phyloP scores from a whole-genome alignment of 2,797 vertebrate genomes.

The Notoglanidium macrostoma region DNA sequence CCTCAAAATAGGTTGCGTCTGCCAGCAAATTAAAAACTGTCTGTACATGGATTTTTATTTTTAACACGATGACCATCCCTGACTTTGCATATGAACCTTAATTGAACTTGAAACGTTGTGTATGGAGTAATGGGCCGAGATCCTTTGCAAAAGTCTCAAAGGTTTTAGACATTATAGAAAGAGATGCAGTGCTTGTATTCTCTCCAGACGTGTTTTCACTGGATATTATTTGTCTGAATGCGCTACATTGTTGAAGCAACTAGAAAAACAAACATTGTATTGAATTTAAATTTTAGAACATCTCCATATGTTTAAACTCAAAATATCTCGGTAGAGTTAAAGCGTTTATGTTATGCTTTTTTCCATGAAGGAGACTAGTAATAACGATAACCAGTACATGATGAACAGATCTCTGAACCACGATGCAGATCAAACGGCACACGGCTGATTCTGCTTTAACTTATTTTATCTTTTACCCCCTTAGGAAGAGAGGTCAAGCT shows the following conservation, averaged over 20 bases:
- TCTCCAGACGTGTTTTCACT: background rate
- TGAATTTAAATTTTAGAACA: background rate
- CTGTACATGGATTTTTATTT: background rate
- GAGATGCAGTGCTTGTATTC: background rate
- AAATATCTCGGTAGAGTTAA: too few relatives aligned
- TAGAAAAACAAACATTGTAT: background rate
- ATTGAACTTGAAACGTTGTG: background rate
- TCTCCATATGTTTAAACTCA: background rate
- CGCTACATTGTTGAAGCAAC: background rate
- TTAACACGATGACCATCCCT: background rate
- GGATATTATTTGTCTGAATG: background rate
- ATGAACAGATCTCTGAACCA: background rate
- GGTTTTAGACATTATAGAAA: background rate
- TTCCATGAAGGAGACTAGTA: background rate
- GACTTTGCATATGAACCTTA: background rate
- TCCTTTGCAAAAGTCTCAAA: background rate
- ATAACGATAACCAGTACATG: background rate
- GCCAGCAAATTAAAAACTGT: background rate
- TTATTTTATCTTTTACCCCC: conserved; percentile 10
- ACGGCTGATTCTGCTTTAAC: background rate
- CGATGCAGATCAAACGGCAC: background rate
- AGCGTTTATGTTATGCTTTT: too few relatives aligned
- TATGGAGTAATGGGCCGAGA: too few relatives aligned
- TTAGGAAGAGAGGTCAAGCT: conserved; percentile 86
- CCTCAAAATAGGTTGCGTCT: background rate